Percentiles rank a stretch among this genome's conserved stretches.
Evolutionary conservation across 2,888 invertebrate genomes (phyloP).

Genomic region (Platycnemis pennipes): DNA sequence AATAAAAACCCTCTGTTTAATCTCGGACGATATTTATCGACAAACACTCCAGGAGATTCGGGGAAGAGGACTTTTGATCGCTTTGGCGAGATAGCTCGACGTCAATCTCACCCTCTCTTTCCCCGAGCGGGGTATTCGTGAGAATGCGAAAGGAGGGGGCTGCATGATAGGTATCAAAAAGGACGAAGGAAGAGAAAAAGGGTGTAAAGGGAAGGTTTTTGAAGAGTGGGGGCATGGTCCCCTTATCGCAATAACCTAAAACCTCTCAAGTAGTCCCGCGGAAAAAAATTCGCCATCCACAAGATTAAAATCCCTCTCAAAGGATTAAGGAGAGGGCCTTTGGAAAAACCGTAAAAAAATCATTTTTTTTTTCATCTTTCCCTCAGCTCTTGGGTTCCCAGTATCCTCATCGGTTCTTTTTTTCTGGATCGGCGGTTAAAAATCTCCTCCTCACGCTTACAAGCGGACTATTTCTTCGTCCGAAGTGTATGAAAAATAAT

Average conservation of each 20-base stretch:
- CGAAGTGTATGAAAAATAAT: neutral
- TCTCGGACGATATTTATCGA: neutral
- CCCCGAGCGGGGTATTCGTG: neutral
- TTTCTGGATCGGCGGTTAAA: slow-evolving; percentile 14
- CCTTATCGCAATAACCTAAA: slow-evolving; percentile 14
- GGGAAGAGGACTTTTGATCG: neutral
- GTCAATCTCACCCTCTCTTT: neutral
- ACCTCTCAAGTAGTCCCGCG: slow-evolving; percentile 20
- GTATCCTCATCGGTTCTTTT: neutral
- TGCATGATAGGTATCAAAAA: neutral
- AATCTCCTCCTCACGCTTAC: neutral
- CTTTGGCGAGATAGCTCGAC: neutral
- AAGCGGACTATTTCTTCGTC: neutral
- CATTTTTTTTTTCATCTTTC: neutral
- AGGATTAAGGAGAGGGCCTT: neutral
- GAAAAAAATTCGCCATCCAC: neutral
- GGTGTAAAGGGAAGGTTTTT: neutral
- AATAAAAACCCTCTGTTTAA: neutral
- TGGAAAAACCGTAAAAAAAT: neutral
- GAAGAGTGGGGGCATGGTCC: neutral
- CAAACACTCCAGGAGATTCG: neutral
- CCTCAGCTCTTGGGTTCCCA: neutral
- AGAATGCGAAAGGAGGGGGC: neutral
- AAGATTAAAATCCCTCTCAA: slow-evolving; percentile 36
- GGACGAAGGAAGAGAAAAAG: neutral